phyloP scores from a whole-genome alignment of 2,797 vertebrate species.

The Melopsittacus undulatus region DNA sequence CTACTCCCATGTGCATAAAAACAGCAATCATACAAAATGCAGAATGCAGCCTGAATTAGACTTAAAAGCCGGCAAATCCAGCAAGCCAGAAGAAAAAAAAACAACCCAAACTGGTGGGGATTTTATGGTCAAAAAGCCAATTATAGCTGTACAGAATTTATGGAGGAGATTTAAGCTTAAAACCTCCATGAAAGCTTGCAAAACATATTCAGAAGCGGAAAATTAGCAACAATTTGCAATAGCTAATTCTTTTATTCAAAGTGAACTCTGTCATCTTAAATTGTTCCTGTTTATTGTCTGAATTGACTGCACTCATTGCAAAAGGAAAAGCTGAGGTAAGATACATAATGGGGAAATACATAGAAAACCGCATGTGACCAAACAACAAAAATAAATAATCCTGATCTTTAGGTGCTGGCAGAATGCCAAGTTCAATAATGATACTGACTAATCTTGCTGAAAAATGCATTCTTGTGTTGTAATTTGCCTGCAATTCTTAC shows the following conservation, averaged over 20 bases:
- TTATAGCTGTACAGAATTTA: slow-evolving; percentile 33
- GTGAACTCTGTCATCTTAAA: neutral
- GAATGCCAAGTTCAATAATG: neutral
- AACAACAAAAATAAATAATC: neutral
- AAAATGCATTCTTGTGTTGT: neutral
- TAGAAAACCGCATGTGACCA: neutral
- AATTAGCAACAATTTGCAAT: slow-evolving; percentile 11
- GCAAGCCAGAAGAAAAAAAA: neutral
- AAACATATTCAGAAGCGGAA: neutral
- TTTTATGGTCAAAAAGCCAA: slow-evolving; percentile 38
- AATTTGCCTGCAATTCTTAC: neutral
- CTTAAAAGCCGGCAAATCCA: slow-evolving; percentile 28
- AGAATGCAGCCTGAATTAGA: slow-evolving; percentile 3
- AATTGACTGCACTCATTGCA: neutral
- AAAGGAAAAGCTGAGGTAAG: neutral
- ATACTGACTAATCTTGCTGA: neutral
- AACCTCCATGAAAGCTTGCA: neutral
- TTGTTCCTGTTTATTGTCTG: neutral
- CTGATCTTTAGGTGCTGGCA: neutral
- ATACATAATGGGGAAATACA: neutral
- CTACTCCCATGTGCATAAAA: slow-evolving; percentile 19
- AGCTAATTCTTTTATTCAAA: slow-evolving; percentile 23
- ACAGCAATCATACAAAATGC: neutral
- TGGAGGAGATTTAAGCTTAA: slow-evolving; percentile 6
- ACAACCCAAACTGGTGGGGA: neutral